Evolutionary conservation across 2,113 vertebrate genomes (phyloP), one percentile per base, ranked within the genome.

Genomic region (Brachypteracias leptosomus): DNA sequence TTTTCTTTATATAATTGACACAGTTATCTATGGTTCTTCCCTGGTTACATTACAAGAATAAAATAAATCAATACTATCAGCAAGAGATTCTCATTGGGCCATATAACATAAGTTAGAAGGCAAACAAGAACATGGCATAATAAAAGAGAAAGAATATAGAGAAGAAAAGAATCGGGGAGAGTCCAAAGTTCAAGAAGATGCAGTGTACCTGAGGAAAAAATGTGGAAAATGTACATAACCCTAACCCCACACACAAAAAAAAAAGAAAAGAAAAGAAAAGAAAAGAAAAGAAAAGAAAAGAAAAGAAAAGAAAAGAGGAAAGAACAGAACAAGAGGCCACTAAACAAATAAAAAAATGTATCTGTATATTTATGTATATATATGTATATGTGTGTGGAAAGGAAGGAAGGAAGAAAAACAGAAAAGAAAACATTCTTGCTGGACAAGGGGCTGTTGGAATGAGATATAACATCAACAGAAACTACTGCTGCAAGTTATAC

Each of bases 351-450:
- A 57, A 65, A 75, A 88, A 58, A 29, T 35, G 21, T 16, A 26
- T 40, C 75, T 67, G 19, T 13, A 33, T 85, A 59, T 79, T 63
- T 82, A 89, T 89, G 55, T 38, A 78, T 77, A 59, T 40, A 4
- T 75, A 75, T 13, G 26, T 66, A 7, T 70, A 62, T 49, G 16
- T 24, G 3, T 46, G 22, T 51, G 24, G 18, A 94, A 61, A 81
- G 61, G 70, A 94, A 95, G 59, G 77, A 93, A 95, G 84, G 68
- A 59, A 89, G 58, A 20, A 74, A 94, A 85, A 59, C 52, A 88
- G 49, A 42, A 86, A 67, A 55, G 61, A 78, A 91, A 91, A 55
- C 25, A 85, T 62, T 85, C 63, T 55, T 82, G 42, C 36, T 83
- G 19, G n/a, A 65, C 25, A 78, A 78, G 28, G 40, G 44, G 31